phyloP scores from a whole-genome alignment of 2,888 invertebrate genomes.

The Hirtodrosophila confusa region DNA sequence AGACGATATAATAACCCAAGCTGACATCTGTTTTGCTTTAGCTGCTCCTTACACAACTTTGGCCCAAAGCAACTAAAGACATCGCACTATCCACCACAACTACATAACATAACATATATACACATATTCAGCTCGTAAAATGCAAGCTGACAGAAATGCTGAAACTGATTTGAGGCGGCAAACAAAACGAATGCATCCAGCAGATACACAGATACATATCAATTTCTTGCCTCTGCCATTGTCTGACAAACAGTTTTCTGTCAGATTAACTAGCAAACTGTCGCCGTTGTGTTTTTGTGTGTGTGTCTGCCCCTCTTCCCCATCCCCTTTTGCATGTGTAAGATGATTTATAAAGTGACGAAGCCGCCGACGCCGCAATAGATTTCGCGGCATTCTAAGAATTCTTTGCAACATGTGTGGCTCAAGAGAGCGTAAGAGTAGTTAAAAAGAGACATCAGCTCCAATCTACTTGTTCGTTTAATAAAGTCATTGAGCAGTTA shows the following conservation, averaged over 20 bases:
- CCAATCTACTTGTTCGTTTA: conserved; percentile 41
- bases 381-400: conserved; percentile 67
- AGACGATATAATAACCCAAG: neutral
- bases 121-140: conserved; percentile 9
- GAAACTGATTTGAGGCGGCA: conserved; percentile 35
- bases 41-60: conserved; percentile 8
- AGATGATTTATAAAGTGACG: conserved; percentile 73
- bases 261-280: conserved; percentile 71
- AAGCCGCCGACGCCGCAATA: conserved; percentile 43
- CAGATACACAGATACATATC: conserved; percentile 60
- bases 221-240: conserved; percentile 35
- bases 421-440: neutral
- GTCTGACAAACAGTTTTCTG: conserved; percentile 69
- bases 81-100: neutral
- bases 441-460: neutral
- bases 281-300: conserved; percentile 24
- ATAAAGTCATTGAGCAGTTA: conserved; percentile 63
- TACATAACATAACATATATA: neutral
- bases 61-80: conserved; percentile 8
- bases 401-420: conserved; percentile 61
- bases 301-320: neutral
- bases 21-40: conserved; percentile 54
- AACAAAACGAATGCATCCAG: conserved; percentile 51
- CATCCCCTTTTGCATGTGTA: conserved; percentile 7
- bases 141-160: conserved; percentile 41